Percentiles rank a stretch among this genome's conserved stretches.
Conservation (phyloP, 2,113 vertebrate species). For the Catagonus wagneri region DNA sequence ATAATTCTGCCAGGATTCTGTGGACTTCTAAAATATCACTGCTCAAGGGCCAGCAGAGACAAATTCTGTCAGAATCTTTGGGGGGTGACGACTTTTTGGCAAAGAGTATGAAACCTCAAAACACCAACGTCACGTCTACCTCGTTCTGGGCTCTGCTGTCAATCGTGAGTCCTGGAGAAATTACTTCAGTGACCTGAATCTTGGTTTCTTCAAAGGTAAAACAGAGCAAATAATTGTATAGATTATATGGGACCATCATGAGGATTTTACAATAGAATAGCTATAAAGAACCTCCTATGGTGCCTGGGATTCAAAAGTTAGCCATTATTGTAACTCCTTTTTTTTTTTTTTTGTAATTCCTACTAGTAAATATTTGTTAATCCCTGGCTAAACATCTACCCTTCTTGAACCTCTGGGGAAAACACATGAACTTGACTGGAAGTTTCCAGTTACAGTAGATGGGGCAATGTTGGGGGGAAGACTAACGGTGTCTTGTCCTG, state of each 20-base stretch:
- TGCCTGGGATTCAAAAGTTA: background rate
- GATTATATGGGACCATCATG: background rate
- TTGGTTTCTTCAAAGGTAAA: background rate
- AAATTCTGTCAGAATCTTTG: background rate
- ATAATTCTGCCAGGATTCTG: background rate
- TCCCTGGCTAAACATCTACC: background rate
- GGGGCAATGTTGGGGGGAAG: background rate
- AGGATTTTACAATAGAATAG: background rate
- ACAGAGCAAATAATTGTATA: background rate
- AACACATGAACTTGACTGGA: background rate
- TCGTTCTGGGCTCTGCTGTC: background rate
- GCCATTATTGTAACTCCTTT: background rate
- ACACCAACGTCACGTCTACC: background rate
- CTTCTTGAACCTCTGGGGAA: background rate
- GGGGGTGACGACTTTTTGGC: background rate
- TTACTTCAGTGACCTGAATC: background rate
- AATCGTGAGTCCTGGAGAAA: background rate
- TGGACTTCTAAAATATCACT: background rate
- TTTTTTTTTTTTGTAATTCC: background rate
- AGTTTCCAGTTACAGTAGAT: background rate
- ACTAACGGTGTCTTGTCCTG: no score
- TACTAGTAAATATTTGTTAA: background rate
- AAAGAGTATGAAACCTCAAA: background rate
- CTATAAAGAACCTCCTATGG: background rate
- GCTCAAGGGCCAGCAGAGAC: background rate